These are phyloP conservation scores for Atherinosoma microstoma DNA, from an alignment of 2,797 vertebrate genomes.

Conservation along the genomic window DNA sequence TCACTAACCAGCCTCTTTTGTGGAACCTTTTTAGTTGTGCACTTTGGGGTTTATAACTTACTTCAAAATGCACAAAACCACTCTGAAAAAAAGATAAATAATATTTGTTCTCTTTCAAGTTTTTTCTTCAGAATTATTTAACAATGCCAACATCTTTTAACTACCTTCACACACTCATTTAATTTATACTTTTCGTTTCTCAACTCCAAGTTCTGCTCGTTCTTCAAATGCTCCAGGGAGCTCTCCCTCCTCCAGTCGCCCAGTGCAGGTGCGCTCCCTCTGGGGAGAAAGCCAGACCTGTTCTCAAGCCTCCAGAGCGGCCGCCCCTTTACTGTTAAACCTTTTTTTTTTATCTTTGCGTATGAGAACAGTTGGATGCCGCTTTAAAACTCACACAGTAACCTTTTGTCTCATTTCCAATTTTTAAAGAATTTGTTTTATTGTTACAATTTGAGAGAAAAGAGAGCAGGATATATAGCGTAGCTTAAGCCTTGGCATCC, in stretches of 20 bases:
- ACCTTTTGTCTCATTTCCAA: conserved; percentile 48
- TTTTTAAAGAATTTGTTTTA: conserved; percentile 19
- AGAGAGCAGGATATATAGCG: conserved; percentile 8
- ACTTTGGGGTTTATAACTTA: not conserved
- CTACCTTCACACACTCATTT: not conserved
- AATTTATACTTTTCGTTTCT: not conserved
- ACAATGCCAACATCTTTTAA: not conserved
- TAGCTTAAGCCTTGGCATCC: not conserved
- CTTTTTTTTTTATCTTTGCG: conserved; percentile 65
- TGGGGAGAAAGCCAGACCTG: conserved; percentile 65
- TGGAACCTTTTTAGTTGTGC: not conserved
- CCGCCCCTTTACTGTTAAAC: conserved; percentile 65
- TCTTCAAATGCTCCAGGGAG: conserved; percentile 26
- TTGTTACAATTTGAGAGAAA: conserved; percentile 11
- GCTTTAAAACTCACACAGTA: conserved; percentile 63
- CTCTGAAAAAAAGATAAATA: not conserved
- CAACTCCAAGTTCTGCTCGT: not conserved
- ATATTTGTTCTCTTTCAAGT: not conserved
- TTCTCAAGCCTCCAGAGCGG: conserved; percentile 49
- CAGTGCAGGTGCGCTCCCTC: conserved; percentile 76
- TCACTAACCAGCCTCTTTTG: not conserved
- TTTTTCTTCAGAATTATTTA: not conserved
- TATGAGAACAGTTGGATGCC: conserved; percentile 71
- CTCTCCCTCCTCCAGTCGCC: conserved; percentile 38
- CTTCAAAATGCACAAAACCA: not conserved